Evolutionary conservation across 2,113 vertebrate species (phyloP).

Genomic region (Gallinago paraguaiae): DNA sequence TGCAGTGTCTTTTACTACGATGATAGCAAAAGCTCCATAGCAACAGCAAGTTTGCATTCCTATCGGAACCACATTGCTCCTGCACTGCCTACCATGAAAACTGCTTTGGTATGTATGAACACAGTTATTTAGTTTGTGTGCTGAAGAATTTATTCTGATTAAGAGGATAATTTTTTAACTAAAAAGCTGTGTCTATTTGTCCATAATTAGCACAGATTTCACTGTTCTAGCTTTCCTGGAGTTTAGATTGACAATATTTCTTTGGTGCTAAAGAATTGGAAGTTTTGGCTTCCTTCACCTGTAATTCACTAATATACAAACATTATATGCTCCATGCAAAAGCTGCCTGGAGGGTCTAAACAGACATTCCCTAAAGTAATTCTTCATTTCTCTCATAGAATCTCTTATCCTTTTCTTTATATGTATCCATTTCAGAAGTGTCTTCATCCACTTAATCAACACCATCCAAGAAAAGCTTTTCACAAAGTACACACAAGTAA

Average conservation of each 20-base stretch:
- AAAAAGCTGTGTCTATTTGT: background rate
- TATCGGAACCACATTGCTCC: background rate
- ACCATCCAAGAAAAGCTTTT: background rate
- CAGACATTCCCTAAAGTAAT: background rate
- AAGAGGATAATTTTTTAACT: background rate
- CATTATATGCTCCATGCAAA: background rate
- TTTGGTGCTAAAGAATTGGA: background rate
- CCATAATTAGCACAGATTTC: background rate
- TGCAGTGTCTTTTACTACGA: background rate
- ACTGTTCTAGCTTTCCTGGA: background rate
- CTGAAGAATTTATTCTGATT: background rate
- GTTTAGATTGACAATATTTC: background rate
- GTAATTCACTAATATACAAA: background rate
- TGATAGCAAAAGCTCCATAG: constrained; percentile 42
- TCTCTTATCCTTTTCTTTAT: background rate
- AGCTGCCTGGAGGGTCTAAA: background rate
- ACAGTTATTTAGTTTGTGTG: background rate
- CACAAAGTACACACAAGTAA: background rate
- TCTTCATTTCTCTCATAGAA: background rate
- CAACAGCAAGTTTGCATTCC: constrained; percentile 37
- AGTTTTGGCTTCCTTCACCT: background rate
- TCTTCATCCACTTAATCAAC: background rate
- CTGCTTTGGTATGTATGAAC: constrained; percentile 9
- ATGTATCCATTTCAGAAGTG: background rate
- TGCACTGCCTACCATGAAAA: constrained; percentile 2